phyloP scores from a whole-genome alignment of 2,888 invertebrate genomes.

The Drosophila paramelanica region DNA sequence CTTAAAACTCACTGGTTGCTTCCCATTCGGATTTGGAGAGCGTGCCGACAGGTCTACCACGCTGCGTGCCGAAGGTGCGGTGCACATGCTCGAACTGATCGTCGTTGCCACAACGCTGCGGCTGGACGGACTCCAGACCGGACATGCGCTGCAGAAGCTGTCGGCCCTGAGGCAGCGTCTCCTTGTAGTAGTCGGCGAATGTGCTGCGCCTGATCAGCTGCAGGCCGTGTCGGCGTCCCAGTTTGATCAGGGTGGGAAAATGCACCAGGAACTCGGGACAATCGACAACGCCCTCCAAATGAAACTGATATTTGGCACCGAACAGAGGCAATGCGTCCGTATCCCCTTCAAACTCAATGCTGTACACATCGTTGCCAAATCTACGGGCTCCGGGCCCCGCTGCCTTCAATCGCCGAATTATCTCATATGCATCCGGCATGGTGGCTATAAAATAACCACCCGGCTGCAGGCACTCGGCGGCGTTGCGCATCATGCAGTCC shows the following conservation, averaged over 20 bases:
- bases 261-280: conserved; percentile 99
- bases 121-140: conserved; percentile 91
- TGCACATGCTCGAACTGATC: conserved; percentile 91
- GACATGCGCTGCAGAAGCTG: conserved; percentile 90
- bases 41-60: conserved; percentile 89
- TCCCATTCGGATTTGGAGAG: conserved; percentile 97
- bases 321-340: conserved; percentile 91
- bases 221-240: conserved; percentile 90
- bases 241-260: conserved; percentile 92
- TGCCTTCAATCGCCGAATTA: conserved; percentile 90
- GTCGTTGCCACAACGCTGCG: conserved; percentile 85
- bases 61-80: conserved; percentile 83
- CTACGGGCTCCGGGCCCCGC: conserved; percentile 84
- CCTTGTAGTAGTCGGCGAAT: conserved; percentile 91
- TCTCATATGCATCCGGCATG: conserved; percentile 96
- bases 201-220: conserved; percentile 89
- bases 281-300: conserved; percentile 97
- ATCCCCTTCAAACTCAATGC: conserved; percentile 90
- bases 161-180: conserved; percentile 78
- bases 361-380: conserved; percentile 93
- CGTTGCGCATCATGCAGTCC: conserved; percentile 96
- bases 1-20: conserved; percentile 89
- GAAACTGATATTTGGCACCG: conserved; percentile 98
- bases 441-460: conserved; percentile 99
- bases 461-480: conserved; percentile 93